A percentile compares a stretch with the other conserved stretches of the same genome.
These are phyloP conservation scores for Selenia dentaria DNA, from an alignment of 2,888 invertebrate genomes.

Conservation along the genomic window DNA sequence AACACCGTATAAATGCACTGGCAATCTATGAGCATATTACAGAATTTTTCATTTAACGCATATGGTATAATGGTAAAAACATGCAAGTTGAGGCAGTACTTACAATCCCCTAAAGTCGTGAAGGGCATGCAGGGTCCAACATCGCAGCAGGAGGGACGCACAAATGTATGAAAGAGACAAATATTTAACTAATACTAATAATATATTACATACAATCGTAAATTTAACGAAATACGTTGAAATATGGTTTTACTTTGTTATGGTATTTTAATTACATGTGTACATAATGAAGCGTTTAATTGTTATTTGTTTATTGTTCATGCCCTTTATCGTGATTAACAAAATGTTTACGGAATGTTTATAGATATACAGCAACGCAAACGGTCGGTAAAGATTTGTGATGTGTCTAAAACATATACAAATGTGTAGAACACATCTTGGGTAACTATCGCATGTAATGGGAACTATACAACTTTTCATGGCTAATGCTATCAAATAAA, in stretches of 20 bases:
- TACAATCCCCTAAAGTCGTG: conserved; percentile 78
- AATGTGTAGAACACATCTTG: conserved; percentile 22
- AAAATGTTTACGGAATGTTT: conserved; percentile 24
- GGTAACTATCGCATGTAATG: conserved; percentile 12
- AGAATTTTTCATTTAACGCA: too few species aligned
- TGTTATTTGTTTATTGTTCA: background rate
- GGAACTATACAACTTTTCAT: conserved; percentile 12
- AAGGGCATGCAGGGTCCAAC: conserved; percentile 79
- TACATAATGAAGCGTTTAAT: background rate
- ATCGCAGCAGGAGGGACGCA: conserved; percentile 62
- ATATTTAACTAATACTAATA: conserved; percentile 30
- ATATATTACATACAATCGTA: conserved; percentile 15
- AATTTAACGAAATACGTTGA: conserved; percentile 12
- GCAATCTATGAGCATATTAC: too few species aligned
- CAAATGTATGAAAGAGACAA: conserved; percentile 68
- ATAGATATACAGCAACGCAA: conserved; percentile 18
- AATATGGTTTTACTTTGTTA: conserved; percentile 10
- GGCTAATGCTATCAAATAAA: conserved; percentile 21
- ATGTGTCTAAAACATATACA: conserved; percentile 27
- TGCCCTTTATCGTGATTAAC: conserved; percentile 12
- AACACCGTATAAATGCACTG: too few species aligned
- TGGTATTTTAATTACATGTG: background rate
- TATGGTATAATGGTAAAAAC: too few species aligned
- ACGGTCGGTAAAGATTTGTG: conserved; percentile 17
- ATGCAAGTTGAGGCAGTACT: conserved; percentile 65